A percentile compares a stretch with the other conserved stretches of the same genome.
Evolutionary conservation across 23 tunicate genomes (phyloP).

Genomic region (Aplidium turbinatum): DNA sequence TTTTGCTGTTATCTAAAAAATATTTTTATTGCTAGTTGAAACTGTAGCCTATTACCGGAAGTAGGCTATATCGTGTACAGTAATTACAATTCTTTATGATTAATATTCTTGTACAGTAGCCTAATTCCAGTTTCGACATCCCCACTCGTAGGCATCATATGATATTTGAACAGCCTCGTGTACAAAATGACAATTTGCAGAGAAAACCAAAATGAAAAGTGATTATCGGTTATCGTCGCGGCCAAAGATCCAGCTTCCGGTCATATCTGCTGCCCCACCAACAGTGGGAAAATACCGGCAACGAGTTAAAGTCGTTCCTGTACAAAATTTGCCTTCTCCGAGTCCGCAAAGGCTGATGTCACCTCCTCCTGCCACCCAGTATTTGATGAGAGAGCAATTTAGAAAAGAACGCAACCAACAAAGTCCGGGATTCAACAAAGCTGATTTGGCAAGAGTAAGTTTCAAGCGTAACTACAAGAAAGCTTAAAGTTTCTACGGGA

Average conservation of each 20-base stretch:
- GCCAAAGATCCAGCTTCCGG: constrained; percentile 16
- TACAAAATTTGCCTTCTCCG: constrained; percentile 27
- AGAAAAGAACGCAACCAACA: constrained; percentile 29
- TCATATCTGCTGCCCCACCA: constrained; percentile 12
- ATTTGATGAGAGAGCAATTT: constrained; percentile 31
- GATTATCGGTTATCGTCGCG: constrained; percentile 30
- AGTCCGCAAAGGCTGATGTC: not conserved
- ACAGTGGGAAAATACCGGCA: constrained; percentile 55
- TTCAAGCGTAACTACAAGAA: no score
- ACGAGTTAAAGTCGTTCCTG: constrained; percentile 35
- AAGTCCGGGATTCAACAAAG: constrained; percentile 29
- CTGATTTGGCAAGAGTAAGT: constrained; percentile 37
- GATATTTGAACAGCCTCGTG: no score
- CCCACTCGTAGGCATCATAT: not conserved
- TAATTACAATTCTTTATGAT: no score
- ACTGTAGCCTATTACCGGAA: no score
- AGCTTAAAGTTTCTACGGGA: no score
- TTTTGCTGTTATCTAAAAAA: no score
- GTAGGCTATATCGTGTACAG: no score
- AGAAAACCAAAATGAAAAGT: constrained; percentile 21
- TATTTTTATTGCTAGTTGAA: no score
- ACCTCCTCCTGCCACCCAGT: constrained; percentile 16
- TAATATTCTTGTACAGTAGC: no score
- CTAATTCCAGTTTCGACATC: no score
- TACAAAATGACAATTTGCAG: not conserved